These are phyloP conservation scores for Oscheius sp. DNA, from an alignment of 2,888 invertebrate species.

Conservation along the genomic window DNA sequence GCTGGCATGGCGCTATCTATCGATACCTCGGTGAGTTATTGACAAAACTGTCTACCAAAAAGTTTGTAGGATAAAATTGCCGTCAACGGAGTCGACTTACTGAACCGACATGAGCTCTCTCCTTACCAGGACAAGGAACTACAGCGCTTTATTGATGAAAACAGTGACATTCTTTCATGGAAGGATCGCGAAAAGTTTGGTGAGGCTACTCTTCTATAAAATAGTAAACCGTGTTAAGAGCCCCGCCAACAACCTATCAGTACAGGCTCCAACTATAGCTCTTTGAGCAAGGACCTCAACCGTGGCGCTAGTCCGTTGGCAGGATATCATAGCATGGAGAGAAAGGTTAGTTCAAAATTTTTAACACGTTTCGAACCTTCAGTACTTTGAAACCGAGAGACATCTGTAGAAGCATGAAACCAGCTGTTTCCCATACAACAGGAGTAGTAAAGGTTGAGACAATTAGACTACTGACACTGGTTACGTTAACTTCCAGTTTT, in stretches of 20 bases:
- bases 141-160: constrained; percentile 59
- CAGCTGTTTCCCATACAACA: neutral
- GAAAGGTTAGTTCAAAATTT: constrained; percentile 14
- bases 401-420: neutral
- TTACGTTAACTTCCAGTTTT: too few relatives aligned
- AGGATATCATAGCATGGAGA: constrained; percentile 16
- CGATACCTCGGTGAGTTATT: constrained; percentile 36
- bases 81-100: constrained; percentile 69
- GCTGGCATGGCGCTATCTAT: constrained; percentile 35
- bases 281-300: constrained; percentile 30
- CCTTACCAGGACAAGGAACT: constrained; percentile 64
- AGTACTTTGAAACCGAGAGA: neutral
- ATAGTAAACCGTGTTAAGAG: constrained; percentile 1
- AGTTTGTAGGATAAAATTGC: constrained; percentile 63
- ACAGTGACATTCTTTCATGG: constrained; percentile 54
- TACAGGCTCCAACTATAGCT: constrained; percentile 31
- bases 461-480: too few relatives aligned
- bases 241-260: neutral
- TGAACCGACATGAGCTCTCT: constrained; percentile 69
- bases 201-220: neutral
- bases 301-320: constrained; percentile 19
- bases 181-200: constrained; percentile 50
- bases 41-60: constrained; percentile 7
- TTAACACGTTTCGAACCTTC: neutral
- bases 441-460: too few relatives aligned